Evolutionary conservation across 2,113 vertebrate genomes (phyloP), one percentile per base, ranked within the genome.

Genomic region (Desmodus rotundus): DNA sequence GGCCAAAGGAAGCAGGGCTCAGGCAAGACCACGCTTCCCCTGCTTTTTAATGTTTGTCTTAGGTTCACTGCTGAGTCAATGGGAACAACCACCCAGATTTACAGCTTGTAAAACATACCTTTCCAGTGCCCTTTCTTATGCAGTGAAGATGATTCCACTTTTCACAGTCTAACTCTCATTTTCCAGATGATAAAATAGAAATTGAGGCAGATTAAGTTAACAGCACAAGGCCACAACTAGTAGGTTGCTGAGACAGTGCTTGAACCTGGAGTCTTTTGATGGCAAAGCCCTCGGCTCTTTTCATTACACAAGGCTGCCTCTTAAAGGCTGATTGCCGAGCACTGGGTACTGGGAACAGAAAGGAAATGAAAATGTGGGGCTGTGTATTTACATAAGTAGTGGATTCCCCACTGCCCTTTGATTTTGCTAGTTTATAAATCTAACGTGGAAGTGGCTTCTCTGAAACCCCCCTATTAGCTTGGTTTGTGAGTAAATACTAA

Each of bases 401-500:
- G 15, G 43, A 65, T 47, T 84, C 70, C 36, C 45, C 31, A n/a
- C 5, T 31, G 43, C 28, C 19, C 11, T 0, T 72, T 85, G 65
- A 81, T 26, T 96, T 88, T 74, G 41, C 54, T 82, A 36, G 22
- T 85, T 96, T 85, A 68, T 54, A 89, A 91, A 73, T 47, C 12
- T 6, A 6, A 87, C 43, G 22, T 63, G 8, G 68, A 82, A 89
- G 56, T 74, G 47, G 22, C 50, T 54, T 74, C 93, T 73, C 19
- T 38, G 45, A 85, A 9, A 83, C 28, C 1, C 5, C 24, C 52
- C 3, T 54, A 38, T 88, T 68, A 92, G 41, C 58, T 76, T 90
- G 26, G 28, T 31, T 89, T 84, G 33, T 84, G 58, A 88, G 22
- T 94, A 93, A 95, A 94, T 88, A 68, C 33, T 68, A 93, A 83